Evolutionary conservation across 37 sponge, comb jelly and placozoan species (phyloP), one percentile per base, ranked within the genome.

Genomic region (Aplysina aerophoba): DNA sequence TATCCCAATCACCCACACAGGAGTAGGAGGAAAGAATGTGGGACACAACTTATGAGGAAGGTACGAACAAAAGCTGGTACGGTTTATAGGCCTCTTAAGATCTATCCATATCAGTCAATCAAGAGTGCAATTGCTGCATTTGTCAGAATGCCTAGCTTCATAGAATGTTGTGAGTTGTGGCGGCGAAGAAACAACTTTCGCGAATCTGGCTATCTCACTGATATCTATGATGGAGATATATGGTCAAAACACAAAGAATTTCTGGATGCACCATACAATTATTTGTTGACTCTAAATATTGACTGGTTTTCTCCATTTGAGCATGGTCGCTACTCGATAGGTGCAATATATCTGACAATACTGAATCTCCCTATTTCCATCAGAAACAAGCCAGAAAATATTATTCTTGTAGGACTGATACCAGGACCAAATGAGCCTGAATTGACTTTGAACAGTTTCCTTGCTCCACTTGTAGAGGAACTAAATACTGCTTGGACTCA

Each of bases 271-370:
- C 73, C 60, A 59, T 13, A 71, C 40, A 86, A 73, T 81, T 50
- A 82, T 50, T 3, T 28, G 24, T 30, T 90, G 20, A 15, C 30
- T n/a, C 31, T 90, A 15, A 90, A 90, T 39, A 44, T 90, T 41
- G 90, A 90, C 78, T 90, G 90, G 90, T 90, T 90, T 73, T 55
- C 73, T 17, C 83, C 83, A 60, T 90, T 53, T 73, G 33, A 55
- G 25, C 74, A 85, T 59, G 31, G 55, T 11, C 67, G n/a, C 20
- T 75, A 88, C 41, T 73, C 69, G 17, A 75, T 89, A 20, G 89
- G 89, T 37, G 81, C 57, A 11, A 80, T 89, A 30, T 89, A 85
- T 34, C 62, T 85, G 25, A 33, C 37, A 0, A 81, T 89, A 68
- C 53, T 63, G 27, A 89, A 89, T 33, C 63, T 89, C 3, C 89